A percentile compares a stretch with the other conserved stretches of the same genome.
phyloP scores from a whole-genome alignment of 2,113 vertebrate species.

The Dipodomys ordii region DNA sequence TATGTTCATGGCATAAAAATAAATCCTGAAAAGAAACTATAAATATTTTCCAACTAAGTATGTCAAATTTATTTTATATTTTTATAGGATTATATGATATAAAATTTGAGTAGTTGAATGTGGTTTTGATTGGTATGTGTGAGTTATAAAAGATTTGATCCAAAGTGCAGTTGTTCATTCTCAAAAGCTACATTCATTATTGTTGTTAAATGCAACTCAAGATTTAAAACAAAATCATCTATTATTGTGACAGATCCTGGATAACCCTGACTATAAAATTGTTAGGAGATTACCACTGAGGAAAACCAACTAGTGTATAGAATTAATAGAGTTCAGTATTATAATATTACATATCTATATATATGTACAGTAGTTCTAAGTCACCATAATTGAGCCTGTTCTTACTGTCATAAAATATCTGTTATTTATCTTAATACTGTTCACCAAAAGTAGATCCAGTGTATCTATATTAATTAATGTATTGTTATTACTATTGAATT shows the following conservation, averaged over 20 bases:
- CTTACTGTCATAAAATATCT: too few species aligned
- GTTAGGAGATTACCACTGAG: too few species aligned
- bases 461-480: too few species aligned
- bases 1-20: not conserved
- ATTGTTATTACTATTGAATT: too few species aligned
- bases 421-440: too few species aligned
- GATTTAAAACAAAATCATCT: not conserved
- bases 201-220: not conserved
- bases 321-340: too few species aligned
- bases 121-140: not conserved
- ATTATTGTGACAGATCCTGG: not conserved
- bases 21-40: constrained; percentile 24
- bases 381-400: too few species aligned
- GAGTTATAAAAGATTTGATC: not conserved
- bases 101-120: not conserved
- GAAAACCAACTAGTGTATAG: too few species aligned
- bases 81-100: not conserved
- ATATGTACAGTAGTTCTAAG: too few species aligned
- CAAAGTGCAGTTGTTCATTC: not conserved
- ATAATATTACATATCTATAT: too few species aligned
- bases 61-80: not conserved
- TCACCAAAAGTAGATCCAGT: too few species aligned
- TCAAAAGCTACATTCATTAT: not conserved
- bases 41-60: not conserved
- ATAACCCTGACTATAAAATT: too few species aligned